Base-by-base conservation (phyloP, 2,113 vertebrate species). In the Paedocypris sp. region DNA sequence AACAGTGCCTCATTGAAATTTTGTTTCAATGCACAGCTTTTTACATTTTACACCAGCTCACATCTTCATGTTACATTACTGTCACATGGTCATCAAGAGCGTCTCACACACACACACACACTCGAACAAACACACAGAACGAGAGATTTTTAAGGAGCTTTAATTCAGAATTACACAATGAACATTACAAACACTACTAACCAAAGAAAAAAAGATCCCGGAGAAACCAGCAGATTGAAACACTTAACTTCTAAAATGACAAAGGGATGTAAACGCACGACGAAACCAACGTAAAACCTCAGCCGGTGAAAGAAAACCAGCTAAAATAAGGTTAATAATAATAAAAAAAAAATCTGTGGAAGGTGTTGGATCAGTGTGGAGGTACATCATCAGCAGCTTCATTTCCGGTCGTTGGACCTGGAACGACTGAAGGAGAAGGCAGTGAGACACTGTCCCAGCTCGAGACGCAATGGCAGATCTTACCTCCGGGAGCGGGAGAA, bases 401-500 rank as follows among this genome's bases (percentile, higher is more conserved):
- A 98, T 67, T 92, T 98, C 74, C 94, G 89, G 73, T 97, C 94
- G 57, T 89, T 92, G 60, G 94, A 97, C 83, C 94, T 92, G 83
- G 94, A 97, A 62, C 93, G 93, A 78, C 94, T 98, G 62, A 46
- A 45, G 3, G 53, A 46, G 28, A 29, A 38, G 4, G 42, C 50
- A 23, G 54, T 4, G 13, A 45, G 9, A 1, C 13, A 16, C 60
- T 5, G 39, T 1, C 12, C 0, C 8, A 5, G 3, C 5, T 74
- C 22, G 65, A 45, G 36, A 25, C 8, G 3, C 1, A 38, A 6
- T 1, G 6, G 11, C 1, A 52, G 22, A 10, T 1, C 49, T 75
- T 89, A 97, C 95, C 94, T 98, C 75, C 91, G 90, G 69, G 95
- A 98, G 83, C 92, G 89, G 76, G 95, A 98, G 70, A 98, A 97